These are phyloP conservation scores for Arctocebus calabarensis DNA, from an alignment of 2,797 vertebrate species.

Conservation along the genomic window DNA sequence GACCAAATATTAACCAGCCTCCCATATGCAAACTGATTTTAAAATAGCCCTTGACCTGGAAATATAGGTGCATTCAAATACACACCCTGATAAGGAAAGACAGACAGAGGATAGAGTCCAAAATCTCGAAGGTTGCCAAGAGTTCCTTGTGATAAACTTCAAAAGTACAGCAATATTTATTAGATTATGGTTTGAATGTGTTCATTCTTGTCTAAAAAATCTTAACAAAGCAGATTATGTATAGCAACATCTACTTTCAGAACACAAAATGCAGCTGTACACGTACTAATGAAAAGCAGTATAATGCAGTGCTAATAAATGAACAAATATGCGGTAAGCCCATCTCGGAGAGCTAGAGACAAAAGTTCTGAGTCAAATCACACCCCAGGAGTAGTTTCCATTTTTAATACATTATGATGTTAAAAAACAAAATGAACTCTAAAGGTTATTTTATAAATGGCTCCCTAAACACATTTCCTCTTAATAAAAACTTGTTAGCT, in stretches of 20 bases:
- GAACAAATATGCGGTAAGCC: conserved; percentile 33
- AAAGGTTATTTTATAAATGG: conserved; percentile 20
- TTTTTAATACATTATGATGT: conserved; percentile 25
- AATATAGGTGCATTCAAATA: conserved; percentile 71
- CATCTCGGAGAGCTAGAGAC: neutral
- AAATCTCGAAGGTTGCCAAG: neutral
- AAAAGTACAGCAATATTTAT: neutral
- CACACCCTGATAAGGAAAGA: conserved; percentile 74
- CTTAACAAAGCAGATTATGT: neutral
- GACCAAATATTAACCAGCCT: conserved; percentile 77
- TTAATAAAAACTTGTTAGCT: conserved; percentile 57
- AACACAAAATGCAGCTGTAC: conserved; percentile 26
- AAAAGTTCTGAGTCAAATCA: neutral
- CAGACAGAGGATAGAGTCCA: conserved; percentile 60
- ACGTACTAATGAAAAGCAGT: neutral
- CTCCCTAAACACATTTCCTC: conserved; percentile 61
- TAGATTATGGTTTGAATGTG: neutral
- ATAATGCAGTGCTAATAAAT: neutral
- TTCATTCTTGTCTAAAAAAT: conserved; percentile 25
- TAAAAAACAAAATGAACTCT: conserved; percentile 13
- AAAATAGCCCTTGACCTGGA: conserved; percentile 80
- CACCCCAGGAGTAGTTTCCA: conserved; percentile 3
- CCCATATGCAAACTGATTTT: conserved; percentile 62
- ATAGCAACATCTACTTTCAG: neutral
- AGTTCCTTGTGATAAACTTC: conserved; percentile 16